Evolutionary conservation across 2,888 invertebrate genomes (phyloP).

Genomic region (Cetonia aurata): DNA sequence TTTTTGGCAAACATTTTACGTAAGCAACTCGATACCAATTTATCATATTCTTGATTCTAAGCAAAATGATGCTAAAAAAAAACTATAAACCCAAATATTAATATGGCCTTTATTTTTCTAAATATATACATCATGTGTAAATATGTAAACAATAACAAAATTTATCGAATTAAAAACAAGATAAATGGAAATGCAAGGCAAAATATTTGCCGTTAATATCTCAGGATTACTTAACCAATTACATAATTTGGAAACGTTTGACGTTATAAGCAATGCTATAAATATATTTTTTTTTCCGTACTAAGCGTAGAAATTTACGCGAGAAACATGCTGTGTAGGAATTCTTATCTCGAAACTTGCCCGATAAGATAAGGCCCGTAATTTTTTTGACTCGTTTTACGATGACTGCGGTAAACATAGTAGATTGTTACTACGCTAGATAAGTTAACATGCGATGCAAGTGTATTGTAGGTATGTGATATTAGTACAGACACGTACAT

Average conservation of each 20-base stretch:
- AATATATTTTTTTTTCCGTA: not conserved
- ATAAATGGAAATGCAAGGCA: no score
- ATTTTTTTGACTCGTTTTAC: slow-evolving; percentile 11
- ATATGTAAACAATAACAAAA: no score
- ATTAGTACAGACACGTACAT: no score
- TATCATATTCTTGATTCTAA: no score
- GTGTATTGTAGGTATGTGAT: no score
- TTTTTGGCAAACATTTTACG: no score
- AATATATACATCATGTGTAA: no score
- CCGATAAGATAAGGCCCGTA: slow-evolving; percentile 30
- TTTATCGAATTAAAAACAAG: no score
- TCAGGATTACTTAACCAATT: not conserved
- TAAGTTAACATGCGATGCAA: not conserved
- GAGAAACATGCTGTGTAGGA: not conserved
- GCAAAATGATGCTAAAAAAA: no score
- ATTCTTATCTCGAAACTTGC: not conserved
- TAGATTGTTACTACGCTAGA: slow-evolving; percentile 23
- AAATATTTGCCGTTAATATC: slow-evolving; percentile 3
- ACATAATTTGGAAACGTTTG: slow-evolving; percentile 3
- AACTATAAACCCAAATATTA: no score
- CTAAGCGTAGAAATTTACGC: slow-evolving; percentile 1
- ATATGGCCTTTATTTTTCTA: no score
- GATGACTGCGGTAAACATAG: slow-evolving; percentile 7
- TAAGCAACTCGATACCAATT: no score
- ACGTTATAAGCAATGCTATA: not conserved